phyloP scores from a whole-genome alignment of 2,113 vertebrate genomes.

The Rhinichthys klamathensis region DNA sequence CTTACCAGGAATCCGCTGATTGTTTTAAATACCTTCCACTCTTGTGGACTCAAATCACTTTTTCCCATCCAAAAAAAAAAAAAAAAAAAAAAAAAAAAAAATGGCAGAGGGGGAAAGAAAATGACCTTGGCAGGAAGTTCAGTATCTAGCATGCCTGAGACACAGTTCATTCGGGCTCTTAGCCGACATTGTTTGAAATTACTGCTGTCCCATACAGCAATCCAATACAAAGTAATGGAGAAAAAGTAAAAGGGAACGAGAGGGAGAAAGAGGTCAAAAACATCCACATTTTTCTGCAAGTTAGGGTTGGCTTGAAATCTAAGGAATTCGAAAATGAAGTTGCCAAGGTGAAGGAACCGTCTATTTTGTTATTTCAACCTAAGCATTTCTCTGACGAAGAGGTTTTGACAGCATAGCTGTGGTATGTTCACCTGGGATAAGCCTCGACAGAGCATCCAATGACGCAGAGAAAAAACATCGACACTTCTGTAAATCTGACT shows the following conservation, averaged over 20 bases:
- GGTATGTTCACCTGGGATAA: conserved; percentile 47
- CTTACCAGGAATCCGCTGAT: conserved; percentile 69
- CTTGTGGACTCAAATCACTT: conserved; percentile 54
- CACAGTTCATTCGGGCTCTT: conserved; percentile 53
- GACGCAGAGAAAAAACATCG: conserved; percentile 28
- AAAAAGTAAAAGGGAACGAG: not conserved
- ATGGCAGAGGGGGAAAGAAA: conserved; percentile 21
- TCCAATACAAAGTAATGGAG: conserved; percentile 40
- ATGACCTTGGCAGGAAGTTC: conserved; percentile 60
- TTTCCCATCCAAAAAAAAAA: conserved; percentile 49
- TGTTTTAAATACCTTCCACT: conserved; percentile 72
- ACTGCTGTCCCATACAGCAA: conserved; percentile 28
- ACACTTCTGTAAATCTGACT: conserved; percentile 14
- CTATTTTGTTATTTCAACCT: conserved; percentile 20
- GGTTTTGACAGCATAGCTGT: conserved; percentile 37
- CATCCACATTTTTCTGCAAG: conserved; percentile 45
- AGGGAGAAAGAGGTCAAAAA: not conserved
- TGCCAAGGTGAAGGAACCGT: conserved; percentile 36
- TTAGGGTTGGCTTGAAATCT: conserved; percentile 52
- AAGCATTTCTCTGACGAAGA: not conserved
- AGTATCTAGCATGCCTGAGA: conserved; percentile 48
- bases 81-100: not conserved
- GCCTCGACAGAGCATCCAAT: conserved; percentile 39
- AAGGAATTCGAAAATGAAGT: conserved; percentile 56
- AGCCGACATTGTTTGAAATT: conserved; percentile 53